Base-by-base conservation (phyloP, 1,140 invertebrate genomes). In the Ganaspis sp. region DNA sequence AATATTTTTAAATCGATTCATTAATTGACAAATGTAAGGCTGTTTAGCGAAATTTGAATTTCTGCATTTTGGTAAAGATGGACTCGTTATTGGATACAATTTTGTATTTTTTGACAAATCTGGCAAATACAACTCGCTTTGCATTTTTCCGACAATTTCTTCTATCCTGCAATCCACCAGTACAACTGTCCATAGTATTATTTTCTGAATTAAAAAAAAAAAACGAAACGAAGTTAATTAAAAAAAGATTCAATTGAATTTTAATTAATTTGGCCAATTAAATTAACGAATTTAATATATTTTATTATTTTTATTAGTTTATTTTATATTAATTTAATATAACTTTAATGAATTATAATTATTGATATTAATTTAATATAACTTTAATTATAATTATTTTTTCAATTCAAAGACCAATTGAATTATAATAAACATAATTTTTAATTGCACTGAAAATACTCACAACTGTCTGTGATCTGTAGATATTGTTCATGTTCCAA, bases 1-100 rank as follows among this genome's bases (percentile, higher is more conserved):
- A 34, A 64, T 29, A 34, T 29, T 64, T 64, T 64, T 29, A 29
- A 64, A 64, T 8, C 26, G 58, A n/a, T 34, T 64, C 23, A 64
- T 26, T 12, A 64, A 29, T 34, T 64, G 23, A 29, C 58, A 64
- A 64, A 64, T 15, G 12, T 64, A 64, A 3, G 58, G 58, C 11
- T 64, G 26, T 12, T 64, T 64, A 11, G 29, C 3, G 12, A 64
- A 64, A 64, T 64, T 29, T n/a, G 23, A 6, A 64, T 64, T 64
- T 15, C 15, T 64, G 23, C 58, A 64, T 15, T 29, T 64, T 26
- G 58, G 58, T 34, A 64, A 15, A 34, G 23, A 15, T 29, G 58
- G 58, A 29, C 12, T 29, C 23, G 15, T n/a, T 8, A 64, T 64
- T 64, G 58, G 58, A n/a, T 34, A 12, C 3, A 64, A 34, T 64